Evolutionary conservation across 2,797 vertebrate species (phyloP).

Genomic region (Mycteria americana): DNA sequence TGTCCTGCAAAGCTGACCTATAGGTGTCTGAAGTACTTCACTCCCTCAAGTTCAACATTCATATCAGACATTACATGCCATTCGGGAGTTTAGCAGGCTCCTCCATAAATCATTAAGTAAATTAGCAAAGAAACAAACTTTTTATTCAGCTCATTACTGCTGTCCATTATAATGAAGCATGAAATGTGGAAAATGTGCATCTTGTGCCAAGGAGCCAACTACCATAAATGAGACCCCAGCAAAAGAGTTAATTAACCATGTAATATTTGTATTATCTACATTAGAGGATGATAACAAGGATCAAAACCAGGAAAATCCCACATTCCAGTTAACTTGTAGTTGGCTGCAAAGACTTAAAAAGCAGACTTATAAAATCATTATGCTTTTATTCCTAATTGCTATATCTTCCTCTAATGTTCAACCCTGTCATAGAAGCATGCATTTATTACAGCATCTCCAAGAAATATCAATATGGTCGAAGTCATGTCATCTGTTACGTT

Average conservation of each 20-base stretch:
- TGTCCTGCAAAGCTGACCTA: background rate
- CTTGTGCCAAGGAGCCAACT: background rate
- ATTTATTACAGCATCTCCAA: background rate
- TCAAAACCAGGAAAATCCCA: background rate
- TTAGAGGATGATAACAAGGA: background rate
- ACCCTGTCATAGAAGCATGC: background rate
- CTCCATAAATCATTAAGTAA: background rate
- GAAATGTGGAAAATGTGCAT: background rate
- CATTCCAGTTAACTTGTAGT: background rate
- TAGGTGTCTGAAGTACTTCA: background rate
- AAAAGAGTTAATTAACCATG: conserved; percentile 35
- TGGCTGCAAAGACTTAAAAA: background rate
- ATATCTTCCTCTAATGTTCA: background rate
- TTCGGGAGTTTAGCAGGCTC: background rate
- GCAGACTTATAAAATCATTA: background rate
- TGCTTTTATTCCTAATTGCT: background rate
- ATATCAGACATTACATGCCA: background rate
- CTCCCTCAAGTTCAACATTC: background rate
- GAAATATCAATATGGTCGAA: background rate
- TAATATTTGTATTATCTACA: conserved; percentile 1
- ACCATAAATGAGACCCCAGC: background rate
- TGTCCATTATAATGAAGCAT: background rate
- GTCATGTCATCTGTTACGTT: background rate
- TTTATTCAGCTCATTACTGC: background rate
- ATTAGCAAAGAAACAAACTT: conserved; percentile 8